phyloP scores from a whole-genome alignment of 2,797 vertebrate genomes.

The Eupleurogrammus muticus region DNA sequence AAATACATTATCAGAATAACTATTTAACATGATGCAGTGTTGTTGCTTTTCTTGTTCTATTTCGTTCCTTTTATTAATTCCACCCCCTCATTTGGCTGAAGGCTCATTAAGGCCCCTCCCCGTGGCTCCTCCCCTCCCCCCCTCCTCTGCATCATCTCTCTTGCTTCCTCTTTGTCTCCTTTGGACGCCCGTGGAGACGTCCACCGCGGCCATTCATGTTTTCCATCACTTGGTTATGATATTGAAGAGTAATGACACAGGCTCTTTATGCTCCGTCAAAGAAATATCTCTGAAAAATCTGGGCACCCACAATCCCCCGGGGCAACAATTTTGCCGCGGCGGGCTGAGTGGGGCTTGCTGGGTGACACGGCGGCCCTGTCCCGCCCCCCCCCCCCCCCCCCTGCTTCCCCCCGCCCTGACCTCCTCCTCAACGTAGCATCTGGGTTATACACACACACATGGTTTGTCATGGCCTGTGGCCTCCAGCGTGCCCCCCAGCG shows the following conservation, averaged over 20 bases:
- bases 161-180: conserved; percentile 61
- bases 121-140: conserved; percentile 36
- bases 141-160: conserved; percentile 27
- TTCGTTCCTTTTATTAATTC: conserved; percentile 21
- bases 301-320: conserved; percentile 53
- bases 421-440: conserved; percentile 74
- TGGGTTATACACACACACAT: conserved; percentile 71
- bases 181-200: conserved; percentile 56
- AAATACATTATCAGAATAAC: background rate
- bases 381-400: conserved; percentile 8
- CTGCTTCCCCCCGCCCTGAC: conserved; percentile 55
- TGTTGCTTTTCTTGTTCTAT: conserved; percentile 1
- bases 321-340: conserved; percentile 65
- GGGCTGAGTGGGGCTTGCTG: conserved; percentile 55
- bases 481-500: conserved; percentile 55
- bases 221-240: conserved; percentile 63
- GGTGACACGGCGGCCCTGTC: conserved; percentile 53
- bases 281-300: conserved; percentile 42
- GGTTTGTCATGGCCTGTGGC: conserved; percentile 64
- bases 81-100: conserved; percentile 21
- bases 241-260: conserved; percentile 67
- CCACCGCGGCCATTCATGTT: conserved; percentile 61
- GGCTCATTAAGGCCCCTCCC: conserved; percentile 55
- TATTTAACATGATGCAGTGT: background rate
- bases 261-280: conserved; percentile 54